Base-by-base conservation (phyloP, 2,113 vertebrate species). In the Anguilla japonica region DNA sequence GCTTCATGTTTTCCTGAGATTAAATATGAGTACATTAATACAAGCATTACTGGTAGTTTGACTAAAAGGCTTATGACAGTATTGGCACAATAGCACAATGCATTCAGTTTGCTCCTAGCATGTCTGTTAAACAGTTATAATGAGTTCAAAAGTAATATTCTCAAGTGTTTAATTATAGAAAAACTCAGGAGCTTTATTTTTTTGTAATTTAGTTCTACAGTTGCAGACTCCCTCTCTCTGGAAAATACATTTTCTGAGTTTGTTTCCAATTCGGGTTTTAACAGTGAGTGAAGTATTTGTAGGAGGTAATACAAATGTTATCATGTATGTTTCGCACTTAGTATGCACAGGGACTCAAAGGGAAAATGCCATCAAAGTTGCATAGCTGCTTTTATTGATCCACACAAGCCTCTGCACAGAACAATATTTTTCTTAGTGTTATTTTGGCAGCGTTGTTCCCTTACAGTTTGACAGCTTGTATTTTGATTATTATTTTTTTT, bases 401-500 rank as follows among this genome's bases (percentile, higher is more conserved):
- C 88, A 84, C 87, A 81, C 87, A 89, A 89, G 89, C 82, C 39
- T 40, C n/a, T 60, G 87, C 83, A 46, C 39, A 87, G 89, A 88
- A 82, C 85, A 87, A 29, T 60, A 86, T 83, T 86, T 41, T 89
- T 82, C 91, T 89, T 89, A 83, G 88, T 90, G 89, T 41, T 92
- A 85, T 88, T 89, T 90, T 87, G 86, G 67, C 46, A n/a, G 84
- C 41, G 78, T 86, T 90, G 7, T 83, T 90, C 39, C 83, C 81
- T 53, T 6, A 39, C 39, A 22, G 56, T 86, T 90, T 89, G 89
- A 89, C 91, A 89, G 91, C 87, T 90, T 8, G 3, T 87, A 67
- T 90, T 92, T 89, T 84, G 91, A 90, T 90, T 43, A 91, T 88
- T 90, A 53, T 81, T 57, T 46, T 88, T 90, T 67, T 83, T 71